phyloP scores from a whole-genome alignment of 2,797 vertebrate species.

The Labeo calbasu region DNA sequence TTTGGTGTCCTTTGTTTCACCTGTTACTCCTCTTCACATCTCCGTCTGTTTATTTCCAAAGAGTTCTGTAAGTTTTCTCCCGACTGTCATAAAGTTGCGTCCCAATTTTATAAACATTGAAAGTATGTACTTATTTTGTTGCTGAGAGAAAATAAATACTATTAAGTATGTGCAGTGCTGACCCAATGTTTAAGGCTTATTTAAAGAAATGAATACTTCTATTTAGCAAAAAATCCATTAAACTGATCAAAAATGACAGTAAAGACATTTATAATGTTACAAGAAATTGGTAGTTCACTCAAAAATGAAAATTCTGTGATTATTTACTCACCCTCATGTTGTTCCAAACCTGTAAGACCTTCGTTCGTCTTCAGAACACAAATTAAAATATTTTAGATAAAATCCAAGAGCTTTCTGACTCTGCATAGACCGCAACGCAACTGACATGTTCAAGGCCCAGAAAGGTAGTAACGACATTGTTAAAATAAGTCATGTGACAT shows the following conservation, averaged over 20 bases:
- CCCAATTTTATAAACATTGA: background rate
- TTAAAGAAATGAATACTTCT: too few relatives aligned
- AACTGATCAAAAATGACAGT: too few relatives aligned
- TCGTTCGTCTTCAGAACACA: background rate
- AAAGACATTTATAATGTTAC: too few relatives aligned
- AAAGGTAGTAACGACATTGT: background rate
- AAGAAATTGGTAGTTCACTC: background rate
- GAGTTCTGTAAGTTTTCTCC: slow-evolving; percentile 45
- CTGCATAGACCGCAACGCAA: background rate
- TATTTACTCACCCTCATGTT: background rate
- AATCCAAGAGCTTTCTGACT: background rate
- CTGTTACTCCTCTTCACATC: slow-evolving; percentile 4
- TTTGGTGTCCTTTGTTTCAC: background rate
- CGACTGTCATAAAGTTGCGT: slow-evolving; percentile 25
- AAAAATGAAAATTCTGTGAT: background rate
- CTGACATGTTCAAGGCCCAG: background rate
- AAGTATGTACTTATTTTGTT: background rate
- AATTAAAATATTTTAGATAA: background rate
- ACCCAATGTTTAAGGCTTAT: too few relatives aligned
- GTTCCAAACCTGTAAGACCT: background rate
- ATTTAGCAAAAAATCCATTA: too few relatives aligned
- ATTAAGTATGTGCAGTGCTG: background rate
- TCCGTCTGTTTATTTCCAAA: slow-evolving; percentile 64
- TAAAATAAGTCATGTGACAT: background rate
- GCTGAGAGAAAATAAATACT: background rate